A percentile compares a stretch with the other conserved stretches of the same genome.
Conservation (phyloP, 2,797 vertebrate species). For the Zenarchopterus dispar region DNA sequence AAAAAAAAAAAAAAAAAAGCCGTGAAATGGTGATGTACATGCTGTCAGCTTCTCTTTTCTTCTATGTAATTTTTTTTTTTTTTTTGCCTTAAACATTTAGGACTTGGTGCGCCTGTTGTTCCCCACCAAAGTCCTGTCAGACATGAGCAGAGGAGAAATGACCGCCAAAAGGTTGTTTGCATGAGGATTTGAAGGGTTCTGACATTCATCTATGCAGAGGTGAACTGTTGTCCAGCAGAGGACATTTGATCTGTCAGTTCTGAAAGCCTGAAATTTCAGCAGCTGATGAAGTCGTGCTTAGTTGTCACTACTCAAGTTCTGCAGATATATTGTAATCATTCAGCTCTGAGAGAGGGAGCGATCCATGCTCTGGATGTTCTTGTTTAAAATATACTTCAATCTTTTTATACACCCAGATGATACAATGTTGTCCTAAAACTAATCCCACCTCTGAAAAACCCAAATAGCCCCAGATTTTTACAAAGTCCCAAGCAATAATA, state of each 20-base stretch:
- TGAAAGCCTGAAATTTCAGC: conserved; percentile 40
- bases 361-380: neutral
- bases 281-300: conserved; percentile 34
- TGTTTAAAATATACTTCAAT: neutral
- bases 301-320: conserved; percentile 24
- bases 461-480: no score
- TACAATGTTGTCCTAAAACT: no score
- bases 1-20: no score
- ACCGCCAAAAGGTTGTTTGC: conserved; percentile 9
- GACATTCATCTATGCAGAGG: conserved; percentile 41
- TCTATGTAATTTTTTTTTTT: neutral
- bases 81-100: neutral
- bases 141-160: neutral
- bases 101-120: neutral
- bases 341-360: conserved; percentile 21
- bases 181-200: conserved; percentile 48
- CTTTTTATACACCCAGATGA: no score
- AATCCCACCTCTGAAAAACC: no score
- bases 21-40: neutral
- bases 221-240: conserved; percentile 32
- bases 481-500: conserved; percentile 26
- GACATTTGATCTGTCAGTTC: conserved; percentile 35
- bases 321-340: conserved; percentile 26
- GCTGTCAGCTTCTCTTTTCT: no score
- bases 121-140: neutral